Conservation (phyloP, 2,797 vertebrate genomes). For the Myripristis jacobus region DNA sequence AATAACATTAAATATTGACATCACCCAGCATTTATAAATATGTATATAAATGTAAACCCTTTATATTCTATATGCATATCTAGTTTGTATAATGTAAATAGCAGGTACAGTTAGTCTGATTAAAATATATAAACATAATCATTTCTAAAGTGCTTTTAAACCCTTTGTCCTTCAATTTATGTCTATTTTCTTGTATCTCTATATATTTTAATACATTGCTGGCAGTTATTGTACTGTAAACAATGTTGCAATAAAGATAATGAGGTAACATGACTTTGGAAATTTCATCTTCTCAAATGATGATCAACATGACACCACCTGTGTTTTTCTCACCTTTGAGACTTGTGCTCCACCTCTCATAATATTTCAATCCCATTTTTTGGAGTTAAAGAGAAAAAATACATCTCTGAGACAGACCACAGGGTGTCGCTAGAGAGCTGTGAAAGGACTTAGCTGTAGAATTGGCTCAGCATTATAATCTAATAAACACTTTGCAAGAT, state of each 20-base stretch:
- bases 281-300: conserved; percentile 3
- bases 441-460: background rate
- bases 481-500: too few species aligned
- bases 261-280: conserved; percentile 61
- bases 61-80: conserved; percentile 86
- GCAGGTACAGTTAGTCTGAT: conserved; percentile 79
- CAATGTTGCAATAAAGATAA: conserved; percentile 86
- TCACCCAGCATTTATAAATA: conserved; percentile 85
- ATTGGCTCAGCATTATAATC: too few species aligned
- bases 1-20: conserved; percentile 78
- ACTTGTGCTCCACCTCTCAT: background rate
- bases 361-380: background rate
- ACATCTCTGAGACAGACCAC: conserved; percentile 28
- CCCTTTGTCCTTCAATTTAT: conserved; percentile 79
- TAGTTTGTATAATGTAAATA: conserved; percentile 90
- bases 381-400: too few species aligned
- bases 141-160: conserved; percentile 87
- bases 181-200: conserved; percentile 85
- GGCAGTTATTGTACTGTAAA: conserved; percentile 85
- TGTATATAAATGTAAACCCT: conserved; percentile 87
- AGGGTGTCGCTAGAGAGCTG: conserved; percentile 40
- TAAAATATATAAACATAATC: conserved; percentile 81
- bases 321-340: background rate
- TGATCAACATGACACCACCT: background rate
- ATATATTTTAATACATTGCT: conserved; percentile 85